A percentile compares a stretch with the other conserved stretches of the same genome.
Conservation (phyloP, 2,797 vertebrate species). For the Amazonetta brasiliensis region DNA sequence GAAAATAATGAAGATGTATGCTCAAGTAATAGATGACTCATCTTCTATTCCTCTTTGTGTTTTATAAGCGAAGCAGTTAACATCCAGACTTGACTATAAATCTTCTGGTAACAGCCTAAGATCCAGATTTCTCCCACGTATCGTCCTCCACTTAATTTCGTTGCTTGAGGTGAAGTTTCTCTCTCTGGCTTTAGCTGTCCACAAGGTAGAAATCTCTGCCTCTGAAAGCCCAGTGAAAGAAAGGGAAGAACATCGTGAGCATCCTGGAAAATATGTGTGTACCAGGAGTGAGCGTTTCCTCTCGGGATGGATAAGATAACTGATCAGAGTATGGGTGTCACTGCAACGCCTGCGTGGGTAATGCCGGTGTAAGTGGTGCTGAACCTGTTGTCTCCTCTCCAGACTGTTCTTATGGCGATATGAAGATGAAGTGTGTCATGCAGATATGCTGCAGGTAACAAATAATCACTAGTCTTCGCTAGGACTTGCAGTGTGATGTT, state of each 20-base stretch:
- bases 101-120: neutral
- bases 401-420: neutral
- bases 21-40: neutral
- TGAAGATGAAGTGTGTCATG: neutral
- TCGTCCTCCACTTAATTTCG: neutral
- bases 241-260: neutral
- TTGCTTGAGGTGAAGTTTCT: neutral
- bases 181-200: neutral
- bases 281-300: neutral
- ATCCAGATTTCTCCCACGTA: neutral
- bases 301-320: neutral
- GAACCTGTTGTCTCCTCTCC: neutral
- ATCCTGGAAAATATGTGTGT: rapidly evolving
- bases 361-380: rapidly evolving
- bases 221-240: neutral
- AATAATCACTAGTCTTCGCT: neutral
- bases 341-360: neutral
- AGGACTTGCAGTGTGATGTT: neutral
- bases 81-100: neutral
- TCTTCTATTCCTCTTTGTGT: neutral
- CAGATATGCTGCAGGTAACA: neutral
- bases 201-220: neutral
- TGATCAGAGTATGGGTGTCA: rapidly evolving
- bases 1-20: neutral
- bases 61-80: neutral